Evolutionary conservation across 2,888 invertebrate species (phyloP).

Genomic region (Esperia sulphurella): DNA sequence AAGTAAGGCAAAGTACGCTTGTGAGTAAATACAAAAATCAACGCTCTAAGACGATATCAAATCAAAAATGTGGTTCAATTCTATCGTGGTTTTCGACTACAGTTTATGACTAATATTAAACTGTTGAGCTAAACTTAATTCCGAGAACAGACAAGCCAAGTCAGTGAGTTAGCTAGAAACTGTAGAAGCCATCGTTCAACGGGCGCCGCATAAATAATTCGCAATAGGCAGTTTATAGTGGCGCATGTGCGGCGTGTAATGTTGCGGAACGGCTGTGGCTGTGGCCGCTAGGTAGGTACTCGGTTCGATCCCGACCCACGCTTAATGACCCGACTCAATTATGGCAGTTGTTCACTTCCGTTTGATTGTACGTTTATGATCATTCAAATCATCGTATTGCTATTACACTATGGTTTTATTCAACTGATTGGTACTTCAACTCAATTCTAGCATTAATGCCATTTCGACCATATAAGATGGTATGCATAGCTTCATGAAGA

Average conservation of each 20-base stretch:
- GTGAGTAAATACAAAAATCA: constrained; percentile 20
- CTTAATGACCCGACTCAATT: constrained; percentile 46
- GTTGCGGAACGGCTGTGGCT: constrained; percentile 44
- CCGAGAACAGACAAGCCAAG: constrained; percentile 31
- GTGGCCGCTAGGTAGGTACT: constrained; percentile 9
- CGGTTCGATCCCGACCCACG: constrained; percentile 40
- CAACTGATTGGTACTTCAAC: not conserved
- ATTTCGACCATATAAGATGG: not conserved
- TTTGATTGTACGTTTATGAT: constrained; percentile 16
- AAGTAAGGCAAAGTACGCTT: constrained; percentile 9
- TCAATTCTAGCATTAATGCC: not conserved
- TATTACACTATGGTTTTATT: not conserved
- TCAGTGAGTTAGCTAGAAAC: constrained; percentile 35
- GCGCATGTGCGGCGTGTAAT: constrained; percentile 39
- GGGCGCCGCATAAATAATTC: constrained; percentile 54
- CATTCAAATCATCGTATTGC: too few species aligned
- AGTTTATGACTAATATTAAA: constrained; percentile 20
- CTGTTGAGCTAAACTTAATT: constrained; percentile 18
- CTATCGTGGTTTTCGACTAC: constrained; percentile 28
- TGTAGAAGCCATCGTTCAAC: constrained; percentile 38
- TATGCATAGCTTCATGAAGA: constrained; percentile 17
- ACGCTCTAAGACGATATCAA: constrained; percentile 24
- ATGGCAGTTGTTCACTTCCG: constrained; percentile 42
- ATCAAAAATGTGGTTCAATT: constrained; percentile 26
- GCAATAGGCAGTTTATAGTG: constrained; percentile 37